Evolutionary conservation across 2,888 invertebrate genomes (phyloP), one percentile per base, ranked within the genome.

Genomic region (Strigamia maritima): DNA sequence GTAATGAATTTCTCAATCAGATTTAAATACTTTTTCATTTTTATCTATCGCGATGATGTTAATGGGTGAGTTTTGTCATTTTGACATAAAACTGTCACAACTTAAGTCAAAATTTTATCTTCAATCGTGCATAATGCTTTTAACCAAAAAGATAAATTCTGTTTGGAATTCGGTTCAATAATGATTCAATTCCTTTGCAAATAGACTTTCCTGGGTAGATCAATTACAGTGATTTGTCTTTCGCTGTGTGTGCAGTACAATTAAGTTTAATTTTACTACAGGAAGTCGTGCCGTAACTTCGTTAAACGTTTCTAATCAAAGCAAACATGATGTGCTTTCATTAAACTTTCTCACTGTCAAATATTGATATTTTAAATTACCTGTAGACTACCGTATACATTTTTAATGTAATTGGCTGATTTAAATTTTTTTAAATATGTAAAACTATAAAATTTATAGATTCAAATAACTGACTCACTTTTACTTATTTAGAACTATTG

Each of bases 211-310:
- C 19, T 60, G 60, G 12, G 60, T 12, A 22, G 60, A 60, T 60
- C 60, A 60, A 60, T 60, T 60, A 60, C 22, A n/a, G 60, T 19
- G 60, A 60, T 60, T 60, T 60, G 60, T 60, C 60, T 60, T 24
- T 60, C 22, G 24, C 7, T n/a, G 24, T n/a, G 60, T 22, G 60
- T 60, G 60, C 60, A 19, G 60, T 19, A 19, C 60, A 16, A 60
- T 60, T 60, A 60, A 60, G 19, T 60, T 10, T 60, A 60, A 60
- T 60, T 60, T 60, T 19, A 60, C 60, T 60, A 24, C 60, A 24
- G 19, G 8, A 8, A n/a, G 60, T 24, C 24, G n/a, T 60, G 14
- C 60, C 16, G 14, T 19, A 49, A 49, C 19, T 49, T 60, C 24
- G 24, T 60, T n/a, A 19, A 60, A 60, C 22, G 24, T 60, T 19